phyloP scores from a whole-genome alignment of 2,888 invertebrate genomes.

The Salpingus planirostris region DNA sequence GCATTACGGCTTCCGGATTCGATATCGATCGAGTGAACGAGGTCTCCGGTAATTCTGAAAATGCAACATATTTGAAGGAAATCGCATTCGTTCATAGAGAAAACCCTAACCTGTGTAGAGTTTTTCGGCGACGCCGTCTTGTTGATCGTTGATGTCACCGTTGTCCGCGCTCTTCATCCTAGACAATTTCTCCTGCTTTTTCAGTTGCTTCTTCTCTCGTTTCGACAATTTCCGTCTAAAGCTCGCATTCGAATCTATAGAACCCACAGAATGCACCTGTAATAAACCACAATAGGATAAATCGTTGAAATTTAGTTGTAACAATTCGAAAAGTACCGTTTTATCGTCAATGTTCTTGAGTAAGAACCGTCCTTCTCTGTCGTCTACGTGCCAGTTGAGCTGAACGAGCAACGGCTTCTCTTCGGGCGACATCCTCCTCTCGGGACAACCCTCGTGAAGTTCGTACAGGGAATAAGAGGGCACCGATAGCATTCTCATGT shows the following conservation, averaged over 20 bases:
- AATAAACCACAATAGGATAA: too few relatives aligned
- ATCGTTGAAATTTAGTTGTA: too few relatives aligned
- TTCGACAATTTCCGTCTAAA: slow-evolving; percentile 92
- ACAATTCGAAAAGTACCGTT: slow-evolving; percentile 45
- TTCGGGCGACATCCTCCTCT: slow-evolving; percentile 79
- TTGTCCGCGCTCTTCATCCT: slow-evolving; percentile 62
- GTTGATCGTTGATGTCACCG: slow-evolving; percentile 57
- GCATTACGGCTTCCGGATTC: slow-evolving; percentile 99
- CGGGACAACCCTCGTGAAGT: slow-evolving; percentile 60
- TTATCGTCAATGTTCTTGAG: slow-evolving; percentile 83
- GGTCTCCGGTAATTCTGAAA: slow-evolving; percentile 87
- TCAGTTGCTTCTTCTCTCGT: slow-evolving; percentile 94
- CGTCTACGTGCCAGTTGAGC: slow-evolving; percentile 98
- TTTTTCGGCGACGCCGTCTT: slow-evolving; percentile 79
- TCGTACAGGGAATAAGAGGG: slow-evolving; percentile 68
- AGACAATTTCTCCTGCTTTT: slow-evolving; percentile 85
- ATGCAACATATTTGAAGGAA: too few relatives aligned
- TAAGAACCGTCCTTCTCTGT: slow-evolving; percentile 93
- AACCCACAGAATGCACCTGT: slow-evolving; percentile 56
- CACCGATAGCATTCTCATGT: slow-evolving; percentile 89
- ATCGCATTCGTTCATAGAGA: too few relatives aligned
- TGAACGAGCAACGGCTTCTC: slow-evolving; percentile 96
- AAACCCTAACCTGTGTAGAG: slow-evolving; percentile 86
- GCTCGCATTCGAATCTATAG: slow-evolving; percentile 68
- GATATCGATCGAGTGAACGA: slow-evolving; percentile 98